These are phyloP conservation scores for Griposia aprilina DNA, from an alignment of 2,888 invertebrate species.

Conservation along the genomic window DNA sequence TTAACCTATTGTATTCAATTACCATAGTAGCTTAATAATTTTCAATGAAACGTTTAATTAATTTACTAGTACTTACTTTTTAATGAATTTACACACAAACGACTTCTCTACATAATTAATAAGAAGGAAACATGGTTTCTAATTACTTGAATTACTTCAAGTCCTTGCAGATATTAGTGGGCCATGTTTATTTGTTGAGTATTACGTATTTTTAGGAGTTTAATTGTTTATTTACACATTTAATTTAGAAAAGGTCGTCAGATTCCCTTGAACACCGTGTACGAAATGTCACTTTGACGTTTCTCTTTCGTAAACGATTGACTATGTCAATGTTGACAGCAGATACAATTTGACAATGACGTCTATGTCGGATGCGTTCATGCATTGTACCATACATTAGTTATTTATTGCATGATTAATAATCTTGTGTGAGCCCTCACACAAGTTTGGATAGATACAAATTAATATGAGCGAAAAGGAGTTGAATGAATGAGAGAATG, in stretches of 20 bases:
- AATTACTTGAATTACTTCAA: background rate
- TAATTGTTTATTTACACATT: constrained; percentile 44
- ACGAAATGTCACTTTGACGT: constrained; percentile 18
- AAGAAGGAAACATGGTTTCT: constrained; percentile 7
- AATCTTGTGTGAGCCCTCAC: background rate
- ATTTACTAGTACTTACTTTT: background rate
- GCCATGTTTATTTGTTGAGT: constrained; percentile 3
- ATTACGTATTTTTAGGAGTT: background rate
- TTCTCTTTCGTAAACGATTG: background rate
- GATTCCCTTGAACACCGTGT: background rate
- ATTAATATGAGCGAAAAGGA: background rate
- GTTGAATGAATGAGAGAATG: background rate
- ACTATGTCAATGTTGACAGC: too few relatives aligned
- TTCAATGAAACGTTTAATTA: background rate
- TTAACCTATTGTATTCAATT: background rate
- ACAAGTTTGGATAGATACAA: background rate
- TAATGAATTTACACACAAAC: constrained; percentile 4
- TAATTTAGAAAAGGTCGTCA: constrained; percentile 12
- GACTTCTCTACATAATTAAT: constrained; percentile 23
- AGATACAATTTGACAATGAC: constrained; percentile 14
- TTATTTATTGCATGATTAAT: background rate
- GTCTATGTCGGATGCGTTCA: constrained; percentile 6
- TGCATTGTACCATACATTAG: background rate
- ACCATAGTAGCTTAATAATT: background rate
- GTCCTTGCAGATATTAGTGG: background rate